Conservation (phyloP, 2,888 invertebrate species). For the Agelastica alni region DNA sequence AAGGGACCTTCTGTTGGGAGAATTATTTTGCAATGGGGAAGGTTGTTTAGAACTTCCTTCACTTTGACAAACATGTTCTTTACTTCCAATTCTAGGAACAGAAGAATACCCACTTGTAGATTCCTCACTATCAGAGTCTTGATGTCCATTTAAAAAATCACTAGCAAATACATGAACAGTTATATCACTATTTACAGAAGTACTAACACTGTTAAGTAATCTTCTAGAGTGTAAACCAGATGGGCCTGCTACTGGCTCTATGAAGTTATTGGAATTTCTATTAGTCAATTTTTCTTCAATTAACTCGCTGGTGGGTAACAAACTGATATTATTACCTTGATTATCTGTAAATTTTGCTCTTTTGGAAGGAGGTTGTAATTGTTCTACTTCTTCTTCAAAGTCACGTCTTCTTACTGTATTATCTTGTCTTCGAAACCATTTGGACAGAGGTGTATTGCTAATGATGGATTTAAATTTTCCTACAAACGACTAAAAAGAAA, state of each 20-base stretch:
- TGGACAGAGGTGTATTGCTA: conserved; percentile 62
- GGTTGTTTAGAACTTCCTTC: conserved; percentile 42
- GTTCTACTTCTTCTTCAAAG: conserved; percentile 46
- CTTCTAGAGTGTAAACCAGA: conserved; percentile 48
- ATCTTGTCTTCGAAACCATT: conserved; percentile 58
- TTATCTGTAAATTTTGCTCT: conserved; percentile 46
- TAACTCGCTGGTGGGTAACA: conserved; percentile 14
- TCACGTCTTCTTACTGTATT: conserved; percentile 53
- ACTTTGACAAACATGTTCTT: conserved; percentile 45
- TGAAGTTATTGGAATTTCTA: conserved; percentile 36
- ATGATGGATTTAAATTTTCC: conserved; percentile 69
- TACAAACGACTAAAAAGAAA: conserved; percentile 68
- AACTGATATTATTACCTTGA: conserved; percentile 17
- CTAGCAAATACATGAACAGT: conserved; percentile 25
- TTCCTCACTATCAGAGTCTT: conserved; percentile 63
- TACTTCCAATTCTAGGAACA: conserved; percentile 51
- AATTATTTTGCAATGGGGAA: conserved; percentile 37
- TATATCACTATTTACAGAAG: conserved; percentile 24
- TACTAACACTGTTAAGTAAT: conserved; percentile 34
- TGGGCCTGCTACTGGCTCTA: conserved; percentile 52
- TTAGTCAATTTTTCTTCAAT: conserved; percentile 23
- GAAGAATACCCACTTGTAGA: conserved; percentile 64
- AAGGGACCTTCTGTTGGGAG: conserved; percentile 37
- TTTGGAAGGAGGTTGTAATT: conserved; percentile 59
- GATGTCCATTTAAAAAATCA: conserved; percentile 48